A percentile compares a stretch with the other conserved stretches of the same genome.
Evolutionary conservation across 1,140 invertebrate genomes (phyloP).

Genomic region (Drosophila melanica): DNA sequence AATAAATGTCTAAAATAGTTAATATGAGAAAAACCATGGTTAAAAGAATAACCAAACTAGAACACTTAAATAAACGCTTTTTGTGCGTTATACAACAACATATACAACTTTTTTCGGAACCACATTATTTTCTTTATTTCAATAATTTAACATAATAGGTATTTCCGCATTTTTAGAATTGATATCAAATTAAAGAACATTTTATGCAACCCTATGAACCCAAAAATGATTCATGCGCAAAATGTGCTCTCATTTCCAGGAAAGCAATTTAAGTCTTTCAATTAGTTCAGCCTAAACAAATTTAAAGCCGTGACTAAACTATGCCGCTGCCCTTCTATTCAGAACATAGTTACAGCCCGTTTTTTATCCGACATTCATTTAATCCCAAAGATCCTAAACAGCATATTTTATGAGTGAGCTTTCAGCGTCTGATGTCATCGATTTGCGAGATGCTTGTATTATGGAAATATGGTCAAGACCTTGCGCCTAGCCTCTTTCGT

Average conservation of each 20-base stretch:
- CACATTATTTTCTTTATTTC: background rate
- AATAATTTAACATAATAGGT: background rate
- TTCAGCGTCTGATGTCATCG: slow-evolving; percentile 54
- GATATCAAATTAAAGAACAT: background rate
- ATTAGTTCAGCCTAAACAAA: background rate
- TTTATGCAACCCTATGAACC: background rate
- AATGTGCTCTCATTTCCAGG: slow-evolving; percentile 1
- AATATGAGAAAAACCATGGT: too few relatives aligned
- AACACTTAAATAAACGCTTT: too few relatives aligned
- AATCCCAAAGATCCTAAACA: background rate
- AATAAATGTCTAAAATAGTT: too few relatives aligned
- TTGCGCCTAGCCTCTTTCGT: slow-evolving; percentile 23
- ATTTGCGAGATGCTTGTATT: slow-evolving; percentile 32
- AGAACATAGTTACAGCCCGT: too few relatives aligned
- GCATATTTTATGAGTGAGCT: slow-evolving; percentile 21
- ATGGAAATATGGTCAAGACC: slow-evolving; percentile 32
- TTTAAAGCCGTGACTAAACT: slow-evolving; percentile 5
- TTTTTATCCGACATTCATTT: too few relatives aligned
- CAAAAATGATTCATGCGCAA: slow-evolving; percentile 1
- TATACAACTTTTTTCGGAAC: too few relatives aligned
- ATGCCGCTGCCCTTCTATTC: too few relatives aligned
- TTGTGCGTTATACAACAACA: too few relatives aligned
- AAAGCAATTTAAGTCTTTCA: background rate
- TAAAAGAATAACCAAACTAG: too few relatives aligned
- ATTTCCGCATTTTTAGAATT: slow-evolving; percentile 6